Base-by-base conservation (phyloP, 2,797 vertebrate genomes). In the Peromyscus melanophrys region DNA sequence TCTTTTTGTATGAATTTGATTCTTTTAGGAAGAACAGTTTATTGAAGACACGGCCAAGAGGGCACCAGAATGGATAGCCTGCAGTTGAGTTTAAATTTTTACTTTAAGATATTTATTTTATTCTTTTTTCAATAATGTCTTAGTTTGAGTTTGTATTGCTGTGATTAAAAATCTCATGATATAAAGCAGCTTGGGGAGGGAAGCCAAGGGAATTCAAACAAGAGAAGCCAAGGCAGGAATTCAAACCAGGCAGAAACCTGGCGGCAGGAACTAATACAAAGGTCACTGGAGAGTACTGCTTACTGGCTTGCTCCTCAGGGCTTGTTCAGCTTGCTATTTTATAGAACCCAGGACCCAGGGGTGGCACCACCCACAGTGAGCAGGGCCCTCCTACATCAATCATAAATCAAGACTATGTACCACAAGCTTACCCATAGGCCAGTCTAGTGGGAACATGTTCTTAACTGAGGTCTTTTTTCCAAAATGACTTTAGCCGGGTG, bases 1-100 rank as follows among this genome's bases (percentile, higher is more conserved):
- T 92, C 46, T 94, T 85, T 90, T 82, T 55, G n/a, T 82, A 91
- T 81, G 21, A 95, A 96, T 77, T 77, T 77, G 46, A 77, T 17
- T 46, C 40, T 46, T 76, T 76, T 76, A 76, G 43, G 27, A 76
- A 43, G 37, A 75, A 75, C 6, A 77, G 46, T 77, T 77, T 49
- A 77, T 29, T 77, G 76, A 77, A 29, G 49, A 77, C 25, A 77
- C 29, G 7, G 25, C 76, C 76, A 77, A 77, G 76, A 77, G 46
- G 43, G 76, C 76, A 77, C 43, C 43, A 77, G 46, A 13, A 16
- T 49, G 29, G 46, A 29, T 9, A 77, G 46, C 29, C 46, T 77
- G 43, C 46, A 49, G 13, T 13, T 77, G 76, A 77, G 76, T 89
- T 77, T 94, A 59, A 69, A 69, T 89, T 82, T 89, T 88, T 84